phyloP scores from a whole-genome alignment of 2,888 invertebrate species.

The Lasiommata megera region DNA sequence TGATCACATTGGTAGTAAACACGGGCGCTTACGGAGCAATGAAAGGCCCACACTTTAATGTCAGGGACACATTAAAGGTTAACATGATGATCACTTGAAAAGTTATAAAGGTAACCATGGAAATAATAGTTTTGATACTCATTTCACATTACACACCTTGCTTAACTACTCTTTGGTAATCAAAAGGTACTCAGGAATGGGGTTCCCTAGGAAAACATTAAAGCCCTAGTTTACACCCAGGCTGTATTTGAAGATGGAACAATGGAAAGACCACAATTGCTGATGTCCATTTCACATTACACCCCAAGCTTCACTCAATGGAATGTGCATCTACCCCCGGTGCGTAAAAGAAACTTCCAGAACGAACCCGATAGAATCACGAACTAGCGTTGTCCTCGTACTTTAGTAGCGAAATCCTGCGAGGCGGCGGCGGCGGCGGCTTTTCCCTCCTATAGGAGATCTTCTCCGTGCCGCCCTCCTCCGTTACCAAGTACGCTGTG shows the following conservation, averaged over 20 bases:
- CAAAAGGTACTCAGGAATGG: too few relatives aligned
- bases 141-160: neutral
- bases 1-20: too few relatives aligned
- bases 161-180: neutral
- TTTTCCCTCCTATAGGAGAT: constrained; percentile 48
- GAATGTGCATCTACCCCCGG: constrained; percentile 37
- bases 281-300: neutral
- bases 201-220: too few relatives aligned
- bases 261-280: neutral
- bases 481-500: constrained; percentile 56
- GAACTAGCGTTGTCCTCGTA: constrained; percentile 52
- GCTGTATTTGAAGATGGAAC: neutral
- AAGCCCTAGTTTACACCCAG: too few relatives aligned
- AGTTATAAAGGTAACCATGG: too few relatives aligned
- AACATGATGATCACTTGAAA: too few relatives aligned
- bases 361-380: constrained; percentile 53
- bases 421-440: constrained; percentile 67
- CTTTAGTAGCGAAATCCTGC: constrained; percentile 62
- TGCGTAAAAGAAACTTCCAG: constrained; percentile 38
- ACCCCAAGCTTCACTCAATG: neutral
- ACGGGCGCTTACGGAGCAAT: too few relatives aligned
- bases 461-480: constrained; percentile 27
- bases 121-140: neutral
- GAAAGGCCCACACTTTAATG: too few relatives aligned
- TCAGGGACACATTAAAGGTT: too few relatives aligned